Base-by-base conservation (phyloP, 2,888 invertebrate species). In the Abrostola tripartita region DNA sequence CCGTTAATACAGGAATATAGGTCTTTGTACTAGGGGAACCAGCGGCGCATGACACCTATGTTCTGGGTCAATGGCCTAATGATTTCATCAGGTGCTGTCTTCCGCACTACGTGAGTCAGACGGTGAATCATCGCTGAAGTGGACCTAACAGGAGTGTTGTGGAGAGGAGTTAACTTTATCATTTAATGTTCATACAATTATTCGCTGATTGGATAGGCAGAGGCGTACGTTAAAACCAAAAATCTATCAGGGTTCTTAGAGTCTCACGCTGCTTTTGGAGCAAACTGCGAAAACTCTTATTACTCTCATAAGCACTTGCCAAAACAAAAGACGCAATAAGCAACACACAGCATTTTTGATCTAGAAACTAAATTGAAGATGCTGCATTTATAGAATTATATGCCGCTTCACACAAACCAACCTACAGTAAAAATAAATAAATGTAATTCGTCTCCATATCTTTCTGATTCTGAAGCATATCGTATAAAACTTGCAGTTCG, bases 51-150 rank as follows among this genome's bases (percentile, higher is more conserved):
- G 55, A 61, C 61, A 61, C 44, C 51, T 52, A 54, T 57, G 37
- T 5, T 44, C 58, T 40, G 74, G 85, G 81, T 86, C 85, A 78
- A 66, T 68, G 83, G 81, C 86, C 81, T 66, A 78, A 78, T 80
- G 78, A 82, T 85, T 85, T 83, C 88, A 86, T 87, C 88, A 87
- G 88, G 85, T 86, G 84, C 76, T 80, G 64, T 78, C 81, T 81
- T 79, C 81, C 80, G 79, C 80, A 83, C 62, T 12, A 55, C 38
- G 72, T 90, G 90, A 89, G 73, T 89, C 86, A 88, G 62, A 52
- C 53, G 65, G 77, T 85, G 86, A 85, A 63, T 85, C 86, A 88
- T 74, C 79, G 65, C 81, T 83, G 83, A 83, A 84, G 81, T 81
- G 71, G 68, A 76, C 72, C 59, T n/a, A 38, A 65, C 51, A 58